phyloP scores from a whole-genome alignment of 1,140 invertebrate genomes.

The Lethocerus indicus region DNA sequence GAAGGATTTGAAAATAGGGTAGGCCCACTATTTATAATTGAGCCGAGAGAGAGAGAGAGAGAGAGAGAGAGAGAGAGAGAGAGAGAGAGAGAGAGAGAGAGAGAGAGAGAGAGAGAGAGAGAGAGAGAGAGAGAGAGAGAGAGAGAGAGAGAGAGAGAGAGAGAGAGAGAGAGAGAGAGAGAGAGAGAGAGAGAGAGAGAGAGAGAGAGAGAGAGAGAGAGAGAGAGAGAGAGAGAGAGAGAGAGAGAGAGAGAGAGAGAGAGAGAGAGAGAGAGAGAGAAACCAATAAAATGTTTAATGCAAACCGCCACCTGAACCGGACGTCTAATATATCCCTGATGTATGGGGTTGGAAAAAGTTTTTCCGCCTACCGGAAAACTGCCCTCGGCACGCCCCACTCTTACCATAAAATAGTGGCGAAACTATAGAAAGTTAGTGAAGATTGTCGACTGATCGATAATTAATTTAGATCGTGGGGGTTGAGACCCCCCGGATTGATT shows the following conservation, averaged over 20 bases:
- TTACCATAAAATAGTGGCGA: no score
- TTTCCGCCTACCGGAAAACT: no score
- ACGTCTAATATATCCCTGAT: no score
- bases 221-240: slow-evolving; percentile 12
- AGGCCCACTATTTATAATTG: no score
- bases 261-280: slow-evolving; percentile 12
- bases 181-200: slow-evolving; percentile 14
- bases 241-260: slow-evolving; percentile 14
- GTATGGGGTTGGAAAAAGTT: no score
- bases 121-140: slow-evolving; percentile 13
- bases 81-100: slow-evolving; percentile 17
- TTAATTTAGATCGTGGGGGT: no score
- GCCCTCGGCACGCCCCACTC: no score
- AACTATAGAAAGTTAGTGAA: no score
- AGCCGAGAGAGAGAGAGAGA: slow-evolving; percentile 15
- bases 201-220: slow-evolving; percentile 11
- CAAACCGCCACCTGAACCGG: no score
- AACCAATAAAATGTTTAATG: slow-evolving; percentile 16
- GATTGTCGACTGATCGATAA: no score
- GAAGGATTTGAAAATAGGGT: no score
- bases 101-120: neutral
- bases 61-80: slow-evolving; percentile 14
- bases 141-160: slow-evolving; percentile 15
- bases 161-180: slow-evolving; percentile 13
- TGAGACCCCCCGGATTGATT: no score